phyloP scores from a whole-genome alignment of 2,888 invertebrate genomes.

The Troides aeacus region DNA sequence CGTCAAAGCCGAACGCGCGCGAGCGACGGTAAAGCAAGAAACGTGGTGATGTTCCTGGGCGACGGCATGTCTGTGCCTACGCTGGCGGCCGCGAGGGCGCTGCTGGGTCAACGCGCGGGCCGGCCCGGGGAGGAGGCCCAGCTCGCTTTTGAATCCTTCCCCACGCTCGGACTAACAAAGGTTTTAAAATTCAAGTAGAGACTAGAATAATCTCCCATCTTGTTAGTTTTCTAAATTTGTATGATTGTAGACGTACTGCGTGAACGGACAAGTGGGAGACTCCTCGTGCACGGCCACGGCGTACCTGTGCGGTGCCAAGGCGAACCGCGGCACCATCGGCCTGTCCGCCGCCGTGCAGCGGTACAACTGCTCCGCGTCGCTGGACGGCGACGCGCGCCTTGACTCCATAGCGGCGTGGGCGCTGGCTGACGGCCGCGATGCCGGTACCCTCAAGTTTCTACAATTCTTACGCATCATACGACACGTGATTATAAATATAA shows the following conservation, averaged over 20 bases:
- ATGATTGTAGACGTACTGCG: conserved; percentile 73
- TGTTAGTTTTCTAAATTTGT: not conserved
- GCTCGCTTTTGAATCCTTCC: conserved; percentile 82
- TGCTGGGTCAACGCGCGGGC: conserved; percentile 24
- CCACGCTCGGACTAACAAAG: conserved; percentile 81
- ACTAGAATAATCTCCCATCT: too few relatives aligned
- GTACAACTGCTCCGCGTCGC: conserved; percentile 79
- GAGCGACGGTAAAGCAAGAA: conserved; percentile 63
- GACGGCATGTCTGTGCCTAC: conserved; percentile 88
- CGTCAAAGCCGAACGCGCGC: conserved; percentile 46
- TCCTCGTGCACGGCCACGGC: conserved; percentile 24
- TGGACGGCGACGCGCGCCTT: conserved; percentile 50
- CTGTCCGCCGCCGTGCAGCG: conserved; percentile 81
- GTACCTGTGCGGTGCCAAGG: conserved; percentile 79
- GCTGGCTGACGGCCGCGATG: conserved; percentile 51
- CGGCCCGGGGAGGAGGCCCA: conserved; percentile 69
- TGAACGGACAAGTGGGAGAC: conserved; percentile 79
- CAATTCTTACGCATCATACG: too few relatives aligned
- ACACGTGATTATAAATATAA: too few relatives aligned
- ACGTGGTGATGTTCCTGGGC: conserved; percentile 85
- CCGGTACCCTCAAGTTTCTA: conserved; percentile 39
- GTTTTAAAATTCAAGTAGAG: conserved; percentile 48
- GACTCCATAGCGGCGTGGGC: conserved; percentile 27
- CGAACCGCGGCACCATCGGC: conserved; percentile 81
- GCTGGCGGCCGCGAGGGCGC: conserved; percentile 80